Evolutionary conservation across 2,113 vertebrate species (phyloP).

Genomic region (Orthochromis indermauri): DNA sequence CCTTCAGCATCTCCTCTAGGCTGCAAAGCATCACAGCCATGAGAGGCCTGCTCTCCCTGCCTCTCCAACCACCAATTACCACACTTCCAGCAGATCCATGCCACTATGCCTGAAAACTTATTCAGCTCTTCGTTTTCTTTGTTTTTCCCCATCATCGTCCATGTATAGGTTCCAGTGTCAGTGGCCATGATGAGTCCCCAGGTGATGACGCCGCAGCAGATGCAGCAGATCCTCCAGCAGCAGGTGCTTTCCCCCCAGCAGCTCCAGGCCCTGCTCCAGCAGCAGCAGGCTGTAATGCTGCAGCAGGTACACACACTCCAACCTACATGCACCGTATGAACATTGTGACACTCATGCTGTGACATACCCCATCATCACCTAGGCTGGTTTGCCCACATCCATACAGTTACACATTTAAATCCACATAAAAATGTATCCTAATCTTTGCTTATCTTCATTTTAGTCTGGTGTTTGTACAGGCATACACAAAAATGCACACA

Average conservation of each 20-base stretch:
- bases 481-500: not conserved
- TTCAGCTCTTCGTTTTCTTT: not conserved
- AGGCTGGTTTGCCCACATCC: not conserved
- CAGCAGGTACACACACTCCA: conserved; percentile 82
- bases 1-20: conserved; percentile 63
- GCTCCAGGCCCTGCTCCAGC: conserved; percentile 96
- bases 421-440: no score
- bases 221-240: conserved; percentile 99
- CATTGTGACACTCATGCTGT: not conserved
- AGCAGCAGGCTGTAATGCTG: conserved; percentile 98
- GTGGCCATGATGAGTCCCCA: conserved; percentile 99
- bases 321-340: not conserved
- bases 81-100: conserved; percentile 30
- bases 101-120: not conserved
- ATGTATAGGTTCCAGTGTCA: conserved; percentile 89
- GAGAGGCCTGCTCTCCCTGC: conserved; percentile 36
- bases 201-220: conserved; percentile 98
- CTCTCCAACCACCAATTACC: conserved; percentile 44
- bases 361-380: not conserved
- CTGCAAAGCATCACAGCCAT: conserved; percentile 31
- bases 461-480: not conserved
- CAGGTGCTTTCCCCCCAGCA: conserved; percentile 98
- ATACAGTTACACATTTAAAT: not conserved
- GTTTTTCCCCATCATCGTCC: not conserved
- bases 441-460: no score